Percentiles rank a stretch among this genome's conserved stretches.
These are phyloP conservation scores for Carabus problematicus DNA, from an alignment of 2,888 invertebrate genomes.

Conservation along the genomic window DNA sequence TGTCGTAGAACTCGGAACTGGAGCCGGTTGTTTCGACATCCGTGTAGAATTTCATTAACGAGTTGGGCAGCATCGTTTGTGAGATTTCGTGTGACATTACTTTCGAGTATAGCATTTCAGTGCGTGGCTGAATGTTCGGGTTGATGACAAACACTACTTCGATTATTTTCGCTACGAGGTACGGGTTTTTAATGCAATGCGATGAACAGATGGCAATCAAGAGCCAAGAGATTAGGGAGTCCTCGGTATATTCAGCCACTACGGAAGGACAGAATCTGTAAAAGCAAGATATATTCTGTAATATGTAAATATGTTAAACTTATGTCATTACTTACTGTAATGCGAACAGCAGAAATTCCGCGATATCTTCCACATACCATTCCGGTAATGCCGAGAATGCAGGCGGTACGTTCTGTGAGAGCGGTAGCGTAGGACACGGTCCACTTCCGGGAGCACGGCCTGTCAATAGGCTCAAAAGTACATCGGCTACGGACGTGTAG, in stretches of 20 bases:
- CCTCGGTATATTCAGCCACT: slow-evolving; percentile 79
- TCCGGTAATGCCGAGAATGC: slow-evolving; percentile 93
- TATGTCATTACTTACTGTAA: slow-evolving; percentile 87
- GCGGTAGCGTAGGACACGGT: slow-evolving; percentile 63
- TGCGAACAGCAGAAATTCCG: slow-evolving; percentile 92
- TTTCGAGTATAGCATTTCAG: slow-evolving; percentile 68
- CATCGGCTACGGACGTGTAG: slow-evolving; percentile 85
- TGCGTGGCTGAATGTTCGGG: slow-evolving; percentile 67
- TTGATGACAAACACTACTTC: slow-evolving; percentile 87
- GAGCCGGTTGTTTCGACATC: slow-evolving; percentile 98
- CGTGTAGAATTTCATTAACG: slow-evolving; percentile 97
- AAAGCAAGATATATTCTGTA: slow-evolving; percentile 44
- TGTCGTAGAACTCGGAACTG: slow-evolving; percentile 98
- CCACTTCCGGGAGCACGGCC: slow-evolving; percentile 62
- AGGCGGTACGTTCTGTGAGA: slow-evolving; percentile 69
- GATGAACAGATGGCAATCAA: slow-evolving; percentile 89
- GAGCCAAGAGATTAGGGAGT: slow-evolving; percentile 86
- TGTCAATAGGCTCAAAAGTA: slow-evolving; percentile 73
- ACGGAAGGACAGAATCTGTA: slow-evolving; percentile 77
- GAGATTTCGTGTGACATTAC: slow-evolving; percentile 90
- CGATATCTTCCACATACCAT: slow-evolving; percentile 97
- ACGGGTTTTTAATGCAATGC: slow-evolving; percentile 93
- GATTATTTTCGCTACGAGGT: slow-evolving; percentile 94
- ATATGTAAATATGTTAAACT: slow-evolving; percentile 18
- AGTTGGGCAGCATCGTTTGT: slow-evolving; percentile 81